These are phyloP conservation scores for Caenorhabditis sp. DNA, from an alignment of 2,888 invertebrate species.

Conservation along the genomic window DNA sequence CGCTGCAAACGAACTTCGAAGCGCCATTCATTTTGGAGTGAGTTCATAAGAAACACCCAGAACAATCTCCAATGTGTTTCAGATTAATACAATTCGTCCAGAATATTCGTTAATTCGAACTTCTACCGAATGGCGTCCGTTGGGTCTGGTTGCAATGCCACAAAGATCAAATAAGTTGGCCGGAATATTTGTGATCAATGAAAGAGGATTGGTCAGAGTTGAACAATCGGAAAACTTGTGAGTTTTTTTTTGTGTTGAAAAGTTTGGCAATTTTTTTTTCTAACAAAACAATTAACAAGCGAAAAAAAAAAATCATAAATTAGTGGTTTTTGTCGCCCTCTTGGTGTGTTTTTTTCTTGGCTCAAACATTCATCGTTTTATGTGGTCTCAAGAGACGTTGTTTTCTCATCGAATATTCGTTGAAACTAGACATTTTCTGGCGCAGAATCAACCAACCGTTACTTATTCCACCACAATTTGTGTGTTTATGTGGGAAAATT, in stretches of 20 bases:
- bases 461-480: no score
- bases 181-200: slow-evolving; percentile 48
- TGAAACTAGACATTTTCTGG: no score
- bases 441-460: no score
- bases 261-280: slow-evolving; percentile 17
- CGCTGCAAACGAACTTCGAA: slow-evolving; percentile 38
- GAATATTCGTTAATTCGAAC: slow-evolving; percentile 40
- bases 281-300: slow-evolving; percentile 1
- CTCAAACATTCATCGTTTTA: no score
- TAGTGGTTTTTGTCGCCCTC: slow-evolving; percentile 11
- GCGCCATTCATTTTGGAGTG: slow-evolving; percentile 49
- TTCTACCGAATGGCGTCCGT: slow-evolving; percentile 46
- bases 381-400: no score
- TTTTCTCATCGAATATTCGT: no score
- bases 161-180: slow-evolving; percentile 35
- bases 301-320: not conserved
- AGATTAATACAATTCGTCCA: slow-evolving; percentile 41
- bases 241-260: slow-evolving; percentile 15
- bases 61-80: no score
- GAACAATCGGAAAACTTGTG: slow-evolving; percentile 35
- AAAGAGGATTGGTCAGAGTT: slow-evolving; percentile 49
- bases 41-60: slow-evolving; percentile 4
- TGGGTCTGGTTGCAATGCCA: slow-evolving; percentile 48
- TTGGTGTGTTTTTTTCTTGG: slow-evolving; percentile 1
- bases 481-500: no score